Evolutionary conservation across 2,888 invertebrate species (phyloP).

Genomic region (Myopa testacea): DNA sequence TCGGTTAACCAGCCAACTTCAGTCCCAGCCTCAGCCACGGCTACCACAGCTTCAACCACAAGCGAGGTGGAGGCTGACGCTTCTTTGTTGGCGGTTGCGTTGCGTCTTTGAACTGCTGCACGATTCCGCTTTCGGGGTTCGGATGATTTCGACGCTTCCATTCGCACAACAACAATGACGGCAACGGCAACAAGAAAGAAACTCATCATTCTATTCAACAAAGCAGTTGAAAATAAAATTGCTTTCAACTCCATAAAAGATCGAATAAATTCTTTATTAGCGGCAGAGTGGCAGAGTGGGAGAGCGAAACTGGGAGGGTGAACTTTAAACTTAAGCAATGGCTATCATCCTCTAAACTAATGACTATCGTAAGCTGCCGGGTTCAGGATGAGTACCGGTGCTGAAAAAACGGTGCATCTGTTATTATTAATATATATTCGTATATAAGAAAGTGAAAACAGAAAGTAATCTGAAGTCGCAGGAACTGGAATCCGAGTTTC

Average conservation of each 20-base stretch:
- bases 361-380: background rate
- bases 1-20: background rate
- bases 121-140: background rate
- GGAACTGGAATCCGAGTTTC: no score
- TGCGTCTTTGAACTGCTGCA: background rate
- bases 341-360: background rate
- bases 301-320: background rate
- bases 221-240: constrained; percentile 6
- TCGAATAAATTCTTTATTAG: background rate
- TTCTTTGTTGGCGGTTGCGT: background rate
- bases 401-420: no score
- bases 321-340: background rate
- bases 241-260: constrained; percentile 12
- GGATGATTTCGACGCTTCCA: background rate
- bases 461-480: no score
- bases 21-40: background rate
- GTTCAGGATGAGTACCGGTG: no score
- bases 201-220: constrained; percentile 4
- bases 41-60: background rate
- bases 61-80: background rate
- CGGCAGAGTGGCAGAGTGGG: background rate
- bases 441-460: no score
- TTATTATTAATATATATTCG: no score
- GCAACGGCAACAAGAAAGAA: background rate
- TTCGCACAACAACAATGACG: background rate